phyloP scores from a whole-genome alignment of 2,888 invertebrate species.

The Luffia ferchaultella region DNA sequence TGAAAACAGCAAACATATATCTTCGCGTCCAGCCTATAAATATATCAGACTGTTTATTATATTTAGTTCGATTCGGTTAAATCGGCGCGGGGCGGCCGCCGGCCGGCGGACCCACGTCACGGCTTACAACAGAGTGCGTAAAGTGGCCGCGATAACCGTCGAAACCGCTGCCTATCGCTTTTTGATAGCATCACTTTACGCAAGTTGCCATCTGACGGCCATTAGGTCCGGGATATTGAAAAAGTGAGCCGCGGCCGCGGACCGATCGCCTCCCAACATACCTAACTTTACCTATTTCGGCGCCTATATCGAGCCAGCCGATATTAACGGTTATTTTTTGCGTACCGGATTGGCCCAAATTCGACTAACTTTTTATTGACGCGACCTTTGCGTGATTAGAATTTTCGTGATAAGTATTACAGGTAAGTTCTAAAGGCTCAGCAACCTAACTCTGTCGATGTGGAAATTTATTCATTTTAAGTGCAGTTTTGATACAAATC shows the following conservation, averaged over 20 bases:
- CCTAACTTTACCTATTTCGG: not conserved
- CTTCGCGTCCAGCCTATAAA: too few relatives aligned
- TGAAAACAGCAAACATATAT: too few relatives aligned
- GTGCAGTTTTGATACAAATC: too few relatives aligned
- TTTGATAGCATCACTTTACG: conserved; percentile 66
- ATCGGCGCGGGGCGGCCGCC: not conserved
- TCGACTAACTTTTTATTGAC: not conserved
- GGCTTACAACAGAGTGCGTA: conserved; percentile 25
- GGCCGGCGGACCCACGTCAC: conserved; percentile 40
- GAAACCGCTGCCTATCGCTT: conserved; percentile 61
- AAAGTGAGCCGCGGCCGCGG: conserved; percentile 39
- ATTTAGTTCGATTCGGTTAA: not conserved
- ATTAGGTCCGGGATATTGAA: conserved; percentile 63
- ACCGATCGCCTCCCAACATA: conserved; percentile 17
- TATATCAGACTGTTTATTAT: not conserved
- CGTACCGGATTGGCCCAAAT: not conserved
- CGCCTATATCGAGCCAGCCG: not conserved
- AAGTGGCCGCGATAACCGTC: conserved; percentile 60
- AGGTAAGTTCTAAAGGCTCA: not conserved
- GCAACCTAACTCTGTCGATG: not conserved
- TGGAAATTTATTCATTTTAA: too few relatives aligned
- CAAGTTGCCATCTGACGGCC: conserved; percentile 63
- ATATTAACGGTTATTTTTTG: not conserved
- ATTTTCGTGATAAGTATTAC: not conserved
- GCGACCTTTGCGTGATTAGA: not conserved